phyloP scores from a whole-genome alignment of 2,888 invertebrate species.

The Himalopsyche kuldschensis region DNA sequence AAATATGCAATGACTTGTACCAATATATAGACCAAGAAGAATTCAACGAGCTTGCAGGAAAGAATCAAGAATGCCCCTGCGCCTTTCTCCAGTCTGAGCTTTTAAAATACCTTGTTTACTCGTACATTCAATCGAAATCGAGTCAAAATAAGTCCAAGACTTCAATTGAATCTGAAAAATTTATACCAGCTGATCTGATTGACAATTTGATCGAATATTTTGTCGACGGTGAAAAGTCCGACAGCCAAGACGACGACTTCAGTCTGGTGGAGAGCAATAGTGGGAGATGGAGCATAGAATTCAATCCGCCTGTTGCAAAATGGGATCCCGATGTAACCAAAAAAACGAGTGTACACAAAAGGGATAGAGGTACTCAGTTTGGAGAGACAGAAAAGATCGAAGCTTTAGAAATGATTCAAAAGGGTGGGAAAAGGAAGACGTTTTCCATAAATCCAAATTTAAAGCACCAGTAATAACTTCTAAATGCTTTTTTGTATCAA shows the following conservation, averaged over 20 bases:
- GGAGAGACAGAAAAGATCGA: not conserved
- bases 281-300: conserved; percentile 56
- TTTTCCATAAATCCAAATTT: not conserved
- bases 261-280: conserved; percentile 43
- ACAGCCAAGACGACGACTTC: not conserved
- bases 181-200: not conserved
- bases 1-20: conserved; percentile 17
- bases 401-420: not conserved
- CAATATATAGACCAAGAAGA: conserved; percentile 8
- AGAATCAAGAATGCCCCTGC: conserved; percentile 10
- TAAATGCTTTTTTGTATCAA: no score
- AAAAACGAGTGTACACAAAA: not conserved
- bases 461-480: not conserved
- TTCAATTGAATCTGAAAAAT: not conserved
- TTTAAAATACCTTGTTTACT: not conserved
- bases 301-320: conserved; percentile 48
- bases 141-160: not conserved
- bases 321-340: not conserved
- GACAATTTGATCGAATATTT: conserved; percentile 2
- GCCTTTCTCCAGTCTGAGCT: conserved; percentile 8
- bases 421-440: not conserved
- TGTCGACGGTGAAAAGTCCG: not conserved
- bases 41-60: not conserved
- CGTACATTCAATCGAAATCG: not conserved
- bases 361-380: not conserved